phyloP scores from a whole-genome alignment of 2,888 invertebrate genomes.

The Oscheius sp. region DNA sequence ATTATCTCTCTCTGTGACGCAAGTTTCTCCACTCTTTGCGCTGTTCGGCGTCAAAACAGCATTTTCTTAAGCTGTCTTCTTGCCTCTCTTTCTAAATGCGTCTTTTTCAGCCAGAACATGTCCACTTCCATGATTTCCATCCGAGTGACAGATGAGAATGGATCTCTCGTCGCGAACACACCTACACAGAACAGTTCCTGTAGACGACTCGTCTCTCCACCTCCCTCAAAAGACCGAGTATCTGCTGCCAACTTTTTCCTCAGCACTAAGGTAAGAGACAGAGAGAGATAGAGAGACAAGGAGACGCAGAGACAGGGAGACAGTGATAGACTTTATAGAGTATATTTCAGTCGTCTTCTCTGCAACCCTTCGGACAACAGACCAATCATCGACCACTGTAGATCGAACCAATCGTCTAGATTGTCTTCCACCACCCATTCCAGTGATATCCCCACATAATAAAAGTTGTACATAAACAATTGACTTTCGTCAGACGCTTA shows the following conservation, averaged over 20 bases:
- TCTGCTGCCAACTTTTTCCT: conserved; percentile 28
- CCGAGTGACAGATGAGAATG: conserved; percentile 32
- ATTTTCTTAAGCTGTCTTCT: not conserved
- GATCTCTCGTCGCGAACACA: conserved; percentile 2
- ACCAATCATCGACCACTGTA: conserved; percentile 8
- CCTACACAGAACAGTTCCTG: not conserved
- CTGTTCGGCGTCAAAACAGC: conserved; percentile 7
- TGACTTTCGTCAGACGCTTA: conserved; percentile 3
- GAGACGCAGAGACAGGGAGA: too few species aligned
- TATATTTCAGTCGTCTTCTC: conserved; percentile 14
- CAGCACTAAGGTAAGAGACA: conserved; percentile 9
- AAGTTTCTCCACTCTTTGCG: conserved; percentile 17
- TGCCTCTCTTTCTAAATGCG: not conserved
- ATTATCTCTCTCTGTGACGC: conserved; percentile 29
- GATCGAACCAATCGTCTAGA: not conserved
- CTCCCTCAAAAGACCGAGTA: conserved; percentile 2
- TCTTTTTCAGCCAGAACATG: conserved; percentile 9
- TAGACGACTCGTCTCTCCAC: conserved; percentile 18
- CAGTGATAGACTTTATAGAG: not conserved
- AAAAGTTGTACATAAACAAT: conserved; percentile 23
- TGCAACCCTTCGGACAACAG: conserved; percentile 18
- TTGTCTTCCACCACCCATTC: conserved; percentile 11
- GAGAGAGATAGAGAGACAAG: too few species aligned
- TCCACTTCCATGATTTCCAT: conserved; percentile 17
- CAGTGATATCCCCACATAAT: conserved; percentile 28